Conservation (phyloP, 2,113 vertebrate species). For the Xiphophorus maculatus region DNA sequence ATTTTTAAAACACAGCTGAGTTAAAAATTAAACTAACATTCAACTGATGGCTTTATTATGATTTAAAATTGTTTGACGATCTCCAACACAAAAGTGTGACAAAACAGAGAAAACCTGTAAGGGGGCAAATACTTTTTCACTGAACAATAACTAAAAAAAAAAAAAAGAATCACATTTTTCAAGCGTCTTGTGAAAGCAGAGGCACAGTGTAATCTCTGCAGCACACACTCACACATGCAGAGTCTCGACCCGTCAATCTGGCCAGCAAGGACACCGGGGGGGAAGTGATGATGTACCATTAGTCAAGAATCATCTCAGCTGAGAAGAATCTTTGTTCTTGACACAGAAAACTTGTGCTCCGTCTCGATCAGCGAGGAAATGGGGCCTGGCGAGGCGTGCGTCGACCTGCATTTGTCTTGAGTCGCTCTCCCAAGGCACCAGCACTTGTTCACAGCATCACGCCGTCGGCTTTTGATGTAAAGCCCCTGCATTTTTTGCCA, state of each 20-base stretch:
- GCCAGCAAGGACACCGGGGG: conserved; percentile 44
- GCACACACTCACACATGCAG: conserved; percentile 15
- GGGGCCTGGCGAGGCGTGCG: conserved; percentile 59
- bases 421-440: conserved; percentile 48
- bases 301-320: conserved; percentile 64
- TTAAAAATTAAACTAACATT: background rate
- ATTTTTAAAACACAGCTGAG: too few species aligned
- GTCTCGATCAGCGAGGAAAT: conserved; percentile 70
- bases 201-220: conserved; percentile 33
- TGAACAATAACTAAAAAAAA: background rate
- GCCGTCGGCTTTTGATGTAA: conserved; percentile 62
- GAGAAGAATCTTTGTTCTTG: conserved; percentile 73
- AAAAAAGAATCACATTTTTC: background rate
- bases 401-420: conserved; percentile 71
- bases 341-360: conserved; percentile 75
- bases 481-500: conserved; percentile 63
- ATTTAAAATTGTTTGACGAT: background rate
- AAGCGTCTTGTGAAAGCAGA: conserved; percentile 5
- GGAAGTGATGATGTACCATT: conserved; percentile 58
- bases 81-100: background rate
- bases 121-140: too few species aligned
- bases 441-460: conserved; percentile 57
- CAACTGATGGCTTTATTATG: background rate
- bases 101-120: background rate
- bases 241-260: conserved; percentile 58